Conservation (phyloP, 2,888 invertebrate genomes). For the Lasius fuliginosus region DNA sequence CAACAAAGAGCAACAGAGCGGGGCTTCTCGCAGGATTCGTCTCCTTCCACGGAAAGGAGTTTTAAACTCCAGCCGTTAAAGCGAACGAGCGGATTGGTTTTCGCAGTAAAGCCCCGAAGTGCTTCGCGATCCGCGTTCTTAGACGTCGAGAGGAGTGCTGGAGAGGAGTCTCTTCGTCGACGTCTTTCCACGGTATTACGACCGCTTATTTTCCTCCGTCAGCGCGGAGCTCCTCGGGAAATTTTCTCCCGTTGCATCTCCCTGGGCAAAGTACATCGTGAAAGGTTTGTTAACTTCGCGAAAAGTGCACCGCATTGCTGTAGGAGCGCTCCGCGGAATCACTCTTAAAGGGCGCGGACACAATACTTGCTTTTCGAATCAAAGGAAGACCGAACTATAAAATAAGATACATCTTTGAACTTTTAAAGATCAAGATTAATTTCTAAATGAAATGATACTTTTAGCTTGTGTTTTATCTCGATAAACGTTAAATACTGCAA, state of each 20-base stretch:
- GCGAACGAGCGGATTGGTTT: constrained; percentile 78
- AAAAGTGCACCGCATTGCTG: constrained; percentile 31
- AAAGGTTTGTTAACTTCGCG: constrained; percentile 52
- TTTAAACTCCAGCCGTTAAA: constrained; percentile 72
- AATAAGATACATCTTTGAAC: not conserved
- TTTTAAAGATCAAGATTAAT: not conserved
- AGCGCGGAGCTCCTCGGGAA: constrained; percentile 32
- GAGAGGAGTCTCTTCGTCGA: constrained; percentile 44
- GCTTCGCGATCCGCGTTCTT: constrained; percentile 71
- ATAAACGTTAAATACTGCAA: not conserved
- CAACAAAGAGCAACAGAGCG: constrained; percentile 48
- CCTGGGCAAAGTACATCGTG: constrained; percentile 33
- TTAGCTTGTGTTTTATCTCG: not conserved
- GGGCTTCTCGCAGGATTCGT: constrained; percentile 61
- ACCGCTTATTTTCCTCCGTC: constrained; percentile 71
- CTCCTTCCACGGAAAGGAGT: constrained; percentile 74
- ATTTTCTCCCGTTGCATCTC: constrained; percentile 43
- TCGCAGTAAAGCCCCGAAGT: constrained; percentile 76
- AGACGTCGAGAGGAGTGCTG: constrained; percentile 58
- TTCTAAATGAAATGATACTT: not conserved
- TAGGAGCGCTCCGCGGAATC: constrained; percentile 13
- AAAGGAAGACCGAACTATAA: not conserved
- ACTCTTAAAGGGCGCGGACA: constrained; percentile 1
- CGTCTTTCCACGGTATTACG: constrained; percentile 66
- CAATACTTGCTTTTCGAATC: constrained; percentile 25